These are phyloP conservation scores for Asteroscopus sphinx DNA, from an alignment of 2,888 invertebrate species.

Conservation along the genomic window DNA sequence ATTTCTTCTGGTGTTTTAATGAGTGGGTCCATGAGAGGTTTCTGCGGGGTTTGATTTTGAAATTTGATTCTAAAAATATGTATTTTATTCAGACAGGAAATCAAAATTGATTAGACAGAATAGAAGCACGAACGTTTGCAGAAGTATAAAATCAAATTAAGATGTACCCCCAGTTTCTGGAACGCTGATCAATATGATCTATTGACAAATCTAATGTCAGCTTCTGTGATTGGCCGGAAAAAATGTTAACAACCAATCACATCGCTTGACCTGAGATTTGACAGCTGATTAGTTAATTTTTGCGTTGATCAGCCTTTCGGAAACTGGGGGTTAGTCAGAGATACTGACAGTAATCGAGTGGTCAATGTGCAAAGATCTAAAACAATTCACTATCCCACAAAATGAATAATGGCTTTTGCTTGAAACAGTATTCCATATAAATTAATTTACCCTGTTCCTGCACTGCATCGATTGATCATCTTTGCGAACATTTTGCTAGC, in stretches of 20 bases:
- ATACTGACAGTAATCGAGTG: slow-evolving; percentile 2
- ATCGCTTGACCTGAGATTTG: no score
- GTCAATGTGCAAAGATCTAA: slow-evolving; percentile 1
- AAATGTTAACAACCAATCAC: no score
- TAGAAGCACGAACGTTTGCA: no score
- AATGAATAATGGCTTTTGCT: slow-evolving; percentile 1
- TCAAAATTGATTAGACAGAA: no score
- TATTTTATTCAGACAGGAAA: neutral
- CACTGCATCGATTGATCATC: slow-evolving; percentile 29
- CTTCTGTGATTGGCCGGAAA: no score
- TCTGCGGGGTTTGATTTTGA: slow-evolving; percentile 3
- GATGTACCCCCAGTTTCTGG: no score
- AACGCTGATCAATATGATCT: no score
- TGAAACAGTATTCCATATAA: slow-evolving; percentile 5
- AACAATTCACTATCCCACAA: neutral
- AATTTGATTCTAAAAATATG: neutral
- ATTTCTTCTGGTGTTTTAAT: slow-evolving; percentile 22
- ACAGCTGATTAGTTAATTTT: no score
- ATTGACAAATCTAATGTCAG: no score
- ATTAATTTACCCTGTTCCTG: slow-evolving; percentile 7
- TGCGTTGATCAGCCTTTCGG: no score
- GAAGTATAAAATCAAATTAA: no score
- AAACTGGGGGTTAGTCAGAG: no score
- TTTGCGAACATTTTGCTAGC: slow-evolving; percentile 29
- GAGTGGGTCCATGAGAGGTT: slow-evolving; percentile 10